phyloP scores from a whole-genome alignment of 2,888 invertebrate species.

The Pristionchus japonicus region DNA sequence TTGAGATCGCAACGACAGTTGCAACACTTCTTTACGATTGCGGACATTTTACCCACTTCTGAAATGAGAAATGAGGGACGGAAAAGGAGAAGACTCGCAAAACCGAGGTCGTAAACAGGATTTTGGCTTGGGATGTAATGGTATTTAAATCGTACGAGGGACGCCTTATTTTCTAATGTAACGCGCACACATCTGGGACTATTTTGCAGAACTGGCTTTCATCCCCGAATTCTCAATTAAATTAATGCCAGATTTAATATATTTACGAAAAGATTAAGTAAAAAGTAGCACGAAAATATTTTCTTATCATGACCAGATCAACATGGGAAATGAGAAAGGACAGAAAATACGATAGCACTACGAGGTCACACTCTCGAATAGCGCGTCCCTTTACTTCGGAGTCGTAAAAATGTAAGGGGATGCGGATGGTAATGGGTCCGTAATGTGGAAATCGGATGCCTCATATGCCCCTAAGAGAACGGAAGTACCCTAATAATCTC shows the following conservation, averaged over 20 bases:
- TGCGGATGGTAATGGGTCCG: too few species aligned
- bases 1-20: constrained; percentile 55
- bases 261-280: too few species aligned
- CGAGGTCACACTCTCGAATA: too few species aligned
- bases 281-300: too few species aligned
- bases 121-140: background rate
- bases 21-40: constrained; percentile 56
- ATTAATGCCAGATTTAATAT: background rate
- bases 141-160: background rate
- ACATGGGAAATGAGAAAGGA: too few species aligned
- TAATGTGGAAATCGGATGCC: too few species aligned
- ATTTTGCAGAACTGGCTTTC: background rate
- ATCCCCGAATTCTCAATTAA: background rate
- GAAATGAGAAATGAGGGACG: background rate
- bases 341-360: too few species aligned
- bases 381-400: too few species aligned
- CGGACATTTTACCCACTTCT: constrained; percentile 48
- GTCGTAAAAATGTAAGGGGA: too few species aligned
- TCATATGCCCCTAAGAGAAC: too few species aligned
- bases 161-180: background rate
- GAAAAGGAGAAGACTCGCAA: background rate
- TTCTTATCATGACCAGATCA: too few species aligned
- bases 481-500: too few species aligned
- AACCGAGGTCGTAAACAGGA: background rate
- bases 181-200: background rate